phyloP scores from a whole-genome alignment of 2,888 invertebrate genomes.

The Harmothoe impar region DNA sequence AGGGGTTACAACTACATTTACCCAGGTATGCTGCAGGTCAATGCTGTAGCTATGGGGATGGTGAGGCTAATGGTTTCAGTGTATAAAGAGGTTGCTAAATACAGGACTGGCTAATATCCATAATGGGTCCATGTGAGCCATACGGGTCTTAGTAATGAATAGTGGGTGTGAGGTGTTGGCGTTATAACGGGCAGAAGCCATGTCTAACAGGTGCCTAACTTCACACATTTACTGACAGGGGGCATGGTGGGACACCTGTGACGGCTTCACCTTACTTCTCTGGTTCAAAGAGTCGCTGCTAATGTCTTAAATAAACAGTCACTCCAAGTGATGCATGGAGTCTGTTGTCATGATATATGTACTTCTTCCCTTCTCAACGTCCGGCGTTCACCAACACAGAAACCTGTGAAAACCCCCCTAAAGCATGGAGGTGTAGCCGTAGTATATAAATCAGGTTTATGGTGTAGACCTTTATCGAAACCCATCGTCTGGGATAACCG shows the following conservation, averaged over 20 bases:
- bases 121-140: no score
- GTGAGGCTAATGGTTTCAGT: not conserved
- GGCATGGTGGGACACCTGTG: not conserved
- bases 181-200: not conserved
- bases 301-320: slow-evolving; percentile 29
- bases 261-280: slow-evolving; percentile 8
- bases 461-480: no score
- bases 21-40: not conserved
- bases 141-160: no score
- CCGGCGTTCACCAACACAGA: no score
- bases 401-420: no score
- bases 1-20: no score
- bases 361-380: no score
- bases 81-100: not conserved
- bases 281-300: slow-evolving; percentile 9
- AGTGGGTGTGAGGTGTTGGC: not conserved
- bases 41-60: slow-evolving; percentile 22
- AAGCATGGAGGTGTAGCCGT: no score
- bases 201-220: not conserved
- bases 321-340: no score
- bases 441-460: no score
- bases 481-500: no score
- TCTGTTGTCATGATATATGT: no score
- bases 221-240: slow-evolving; percentile 17
- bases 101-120: not conserved